These are phyloP conservation scores for Axea sp. DNA, from an alignment of 2,888 invertebrate genomes.

Conservation along the genomic window DNA sequence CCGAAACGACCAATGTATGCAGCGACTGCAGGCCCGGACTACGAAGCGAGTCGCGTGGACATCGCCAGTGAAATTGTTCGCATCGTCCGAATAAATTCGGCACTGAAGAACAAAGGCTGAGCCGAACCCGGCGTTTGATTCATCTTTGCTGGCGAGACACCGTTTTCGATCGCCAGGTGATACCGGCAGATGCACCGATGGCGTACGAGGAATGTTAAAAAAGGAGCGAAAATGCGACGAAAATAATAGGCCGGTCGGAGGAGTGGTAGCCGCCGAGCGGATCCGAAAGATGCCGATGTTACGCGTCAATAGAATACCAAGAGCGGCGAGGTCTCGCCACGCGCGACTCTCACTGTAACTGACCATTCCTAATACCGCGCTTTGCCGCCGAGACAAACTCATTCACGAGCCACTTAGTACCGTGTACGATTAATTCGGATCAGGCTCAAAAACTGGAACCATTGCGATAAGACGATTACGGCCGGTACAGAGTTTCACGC, in stretches of 20 bases:
- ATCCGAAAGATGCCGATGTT: conserved; percentile 62
- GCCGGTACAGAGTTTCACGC: conserved; percentile 5
- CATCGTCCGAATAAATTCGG: no score
- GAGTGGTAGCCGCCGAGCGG: conserved; percentile 42
- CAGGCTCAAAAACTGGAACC: conserved; percentile 12
- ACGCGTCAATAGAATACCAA: conserved; percentile 65
- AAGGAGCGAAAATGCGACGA: conserved; percentile 32
- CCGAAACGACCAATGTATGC: no score
- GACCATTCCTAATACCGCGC: conserved; percentile 68
- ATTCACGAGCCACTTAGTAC: conserved; percentile 45
- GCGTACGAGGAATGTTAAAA: conserved; percentile 12
- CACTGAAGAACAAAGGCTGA: no score
- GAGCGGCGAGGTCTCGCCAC: conserved; percentile 56
- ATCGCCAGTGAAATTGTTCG: no score
- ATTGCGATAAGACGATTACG: conserved; percentile 21
- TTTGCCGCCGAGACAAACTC: conserved; percentile 42
- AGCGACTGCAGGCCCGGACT: no score
- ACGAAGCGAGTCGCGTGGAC: no score
- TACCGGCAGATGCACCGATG: conserved; percentile 21
- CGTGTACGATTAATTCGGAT: conserved; percentile 43
- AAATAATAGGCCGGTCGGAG: conserved; percentile 37
- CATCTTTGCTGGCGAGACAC: conserved; percentile 1
- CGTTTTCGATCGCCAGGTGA: conserved; percentile 37
- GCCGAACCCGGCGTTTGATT: conserved; percentile 14
- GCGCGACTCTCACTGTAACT: conserved; percentile 64